Evolutionary conservation across 2,888 invertebrate genomes (phyloP).

Genomic region (Oegoconia quadripuncta): DNA sequence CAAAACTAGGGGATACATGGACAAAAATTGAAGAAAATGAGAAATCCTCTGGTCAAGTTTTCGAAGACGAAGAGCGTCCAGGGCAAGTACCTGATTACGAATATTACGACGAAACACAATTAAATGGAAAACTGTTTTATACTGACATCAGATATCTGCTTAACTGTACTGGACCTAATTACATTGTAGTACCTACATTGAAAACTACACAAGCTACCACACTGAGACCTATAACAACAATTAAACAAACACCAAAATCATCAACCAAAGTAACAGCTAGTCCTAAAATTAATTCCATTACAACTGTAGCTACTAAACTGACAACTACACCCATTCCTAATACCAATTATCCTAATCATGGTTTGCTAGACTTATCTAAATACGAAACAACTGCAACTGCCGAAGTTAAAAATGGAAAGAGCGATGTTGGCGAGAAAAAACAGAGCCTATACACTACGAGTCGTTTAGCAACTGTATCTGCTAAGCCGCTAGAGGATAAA

Average conservation of each 20-base stretch:
- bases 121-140: slow-evolving; percentile 67
- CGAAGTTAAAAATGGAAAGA: slow-evolving; percentile 15
- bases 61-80: slow-evolving; percentile 37
- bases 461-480: slow-evolving; percentile 64
- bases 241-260: slow-evolving; percentile 12
- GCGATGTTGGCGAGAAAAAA: slow-evolving; percentile 25
- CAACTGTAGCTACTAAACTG: neutral
- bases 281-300: slow-evolving; percentile 5
- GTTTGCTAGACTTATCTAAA: slow-evolving; percentile 27
- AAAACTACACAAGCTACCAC: slow-evolving; percentile 16
- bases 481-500: slow-evolving; percentile 48
- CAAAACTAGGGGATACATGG: slow-evolving; percentile 48
- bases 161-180: slow-evolving; percentile 38
- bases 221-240: slow-evolving; percentile 8
- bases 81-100: slow-evolving; percentile 49
- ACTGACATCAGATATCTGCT: slow-evolving; percentile 56
- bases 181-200: slow-evolving; percentile 10
- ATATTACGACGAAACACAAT: slow-evolving; percentile 64
- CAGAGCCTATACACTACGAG: slow-evolving; percentile 47
- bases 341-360: slow-evolving; percentile 20
- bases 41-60: slow-evolving; percentile 30
- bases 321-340: neutral
- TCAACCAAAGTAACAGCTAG: slow-evolving; percentile 22
- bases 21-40: slow-evolving; percentile 43
- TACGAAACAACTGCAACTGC: slow-evolving; percentile 20